Conservation (phyloP, 1,140 invertebrate species). For the Temnothorax nylanderi region DNA sequence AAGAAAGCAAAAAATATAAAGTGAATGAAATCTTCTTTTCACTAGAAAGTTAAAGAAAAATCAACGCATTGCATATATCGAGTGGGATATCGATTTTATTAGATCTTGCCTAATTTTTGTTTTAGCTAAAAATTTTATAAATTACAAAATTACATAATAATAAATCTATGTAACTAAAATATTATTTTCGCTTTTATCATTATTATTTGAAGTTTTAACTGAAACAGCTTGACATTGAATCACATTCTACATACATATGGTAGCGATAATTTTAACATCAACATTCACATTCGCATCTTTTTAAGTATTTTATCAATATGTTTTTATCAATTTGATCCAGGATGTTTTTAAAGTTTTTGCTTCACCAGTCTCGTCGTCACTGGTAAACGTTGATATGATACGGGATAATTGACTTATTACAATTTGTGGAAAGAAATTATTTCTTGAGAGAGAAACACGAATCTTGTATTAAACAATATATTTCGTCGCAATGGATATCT, state of each 20-base stretch:
- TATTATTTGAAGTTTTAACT: conserved; percentile 2
- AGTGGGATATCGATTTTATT: neutral
- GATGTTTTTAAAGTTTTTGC: neutral
- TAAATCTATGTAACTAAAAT: neutral
- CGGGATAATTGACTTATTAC: conserved; percentile 11
- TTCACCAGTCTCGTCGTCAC: neutral
- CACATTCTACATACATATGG: neutral
- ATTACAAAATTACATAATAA: neutral
- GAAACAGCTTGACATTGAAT: neutral
- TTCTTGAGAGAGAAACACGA: neutral
- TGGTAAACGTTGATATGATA: neutral
- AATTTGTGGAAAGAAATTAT: neutral
- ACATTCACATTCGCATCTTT: neutral
- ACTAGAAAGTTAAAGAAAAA: neutral
- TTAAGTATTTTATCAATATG: neutral
- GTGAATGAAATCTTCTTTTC: neutral
- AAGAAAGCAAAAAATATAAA: neutral
- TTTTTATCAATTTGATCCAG: neutral
- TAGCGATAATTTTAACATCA: conserved; percentile 6
- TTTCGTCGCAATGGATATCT: neutral
- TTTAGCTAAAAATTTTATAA: neutral
- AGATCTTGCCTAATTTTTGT: neutral
- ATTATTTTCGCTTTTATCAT: neutral
- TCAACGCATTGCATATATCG: neutral
- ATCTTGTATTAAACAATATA: conserved; percentile 15